Evolutionary conservation across 2,797 vertebrate genomes (phyloP).

Genomic region (Sebastes hubbsi): DNA sequence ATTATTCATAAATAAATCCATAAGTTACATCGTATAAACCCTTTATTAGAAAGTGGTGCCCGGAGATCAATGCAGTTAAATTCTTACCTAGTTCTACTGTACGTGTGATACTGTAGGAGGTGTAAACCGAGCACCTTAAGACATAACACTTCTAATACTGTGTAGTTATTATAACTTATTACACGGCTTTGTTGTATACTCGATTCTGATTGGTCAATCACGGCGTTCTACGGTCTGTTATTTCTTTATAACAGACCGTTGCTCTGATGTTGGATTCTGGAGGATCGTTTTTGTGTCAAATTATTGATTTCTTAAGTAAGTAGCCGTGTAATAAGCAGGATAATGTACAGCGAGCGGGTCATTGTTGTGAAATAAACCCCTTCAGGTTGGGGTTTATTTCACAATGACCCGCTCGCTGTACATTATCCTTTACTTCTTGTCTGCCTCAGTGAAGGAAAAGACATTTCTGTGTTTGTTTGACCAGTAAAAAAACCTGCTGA

Average conservation of each 20-base stretch:
- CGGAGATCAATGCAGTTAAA: neutral
- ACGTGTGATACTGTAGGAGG: neutral
- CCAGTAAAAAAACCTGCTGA: neutral
- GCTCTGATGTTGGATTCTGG: no score
- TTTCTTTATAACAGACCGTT: no score
- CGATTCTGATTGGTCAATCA: no score
- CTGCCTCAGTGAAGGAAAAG: neutral
- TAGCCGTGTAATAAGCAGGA: no score
- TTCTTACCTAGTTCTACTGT: neutral
- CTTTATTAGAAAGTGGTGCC: neutral
- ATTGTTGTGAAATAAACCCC: no score
- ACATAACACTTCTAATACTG: no score
- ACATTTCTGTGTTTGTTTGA: neutral
- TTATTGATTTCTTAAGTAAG: no score
- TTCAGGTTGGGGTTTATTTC: no score
- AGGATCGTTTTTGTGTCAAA: no score
- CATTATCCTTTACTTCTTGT: neutral
- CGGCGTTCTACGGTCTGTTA: no score
- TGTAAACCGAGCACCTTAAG: neutral
- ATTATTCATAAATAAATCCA: neutral
- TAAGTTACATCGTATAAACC: neutral
- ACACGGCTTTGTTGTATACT: no score
- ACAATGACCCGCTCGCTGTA: accelerated
- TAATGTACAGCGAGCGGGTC: no score
- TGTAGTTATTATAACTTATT: neutral